Evolutionary conservation across 2,797 vertebrate genomes (phyloP).

Genomic region (Anolis apletophallus): DNA sequence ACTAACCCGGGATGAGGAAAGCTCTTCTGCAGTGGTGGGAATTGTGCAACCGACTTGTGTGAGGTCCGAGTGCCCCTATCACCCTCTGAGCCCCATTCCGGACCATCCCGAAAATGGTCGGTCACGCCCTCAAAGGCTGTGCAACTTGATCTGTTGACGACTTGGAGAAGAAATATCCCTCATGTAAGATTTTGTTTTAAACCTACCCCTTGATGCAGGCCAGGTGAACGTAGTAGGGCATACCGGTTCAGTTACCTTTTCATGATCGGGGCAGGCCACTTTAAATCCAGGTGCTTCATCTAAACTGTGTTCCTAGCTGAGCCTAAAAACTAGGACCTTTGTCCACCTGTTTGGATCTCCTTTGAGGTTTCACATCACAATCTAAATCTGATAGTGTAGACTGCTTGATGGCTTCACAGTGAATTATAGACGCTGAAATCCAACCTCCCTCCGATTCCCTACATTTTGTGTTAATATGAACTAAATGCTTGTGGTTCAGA

Average conservation of each 20-base stretch:
- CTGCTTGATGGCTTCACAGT: background rate
- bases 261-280: background rate
- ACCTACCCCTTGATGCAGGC: background rate
- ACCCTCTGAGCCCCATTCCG: background rate
- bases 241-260: background rate
- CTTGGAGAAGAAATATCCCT: background rate
- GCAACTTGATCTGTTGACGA: background rate
- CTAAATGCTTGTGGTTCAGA: background rate
- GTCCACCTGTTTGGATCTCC: background rate
- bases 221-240: background rate
- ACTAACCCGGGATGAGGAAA: background rate
- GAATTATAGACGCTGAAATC: background rate
- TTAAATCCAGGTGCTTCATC: constrained; percentile 15
- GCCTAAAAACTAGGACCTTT: background rate
- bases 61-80: background rate
- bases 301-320: background rate
- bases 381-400: background rate
- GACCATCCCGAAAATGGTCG: background rate
- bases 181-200: background rate
- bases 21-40: background rate
- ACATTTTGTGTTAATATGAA: background rate
- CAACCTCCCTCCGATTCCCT: background rate
- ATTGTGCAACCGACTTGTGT: background rate
- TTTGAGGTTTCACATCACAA: background rate
- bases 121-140: background rate